Base-by-base conservation (phyloP, 2,888 invertebrate genomes). In the Rhogogaster chlorosoma region DNA sequence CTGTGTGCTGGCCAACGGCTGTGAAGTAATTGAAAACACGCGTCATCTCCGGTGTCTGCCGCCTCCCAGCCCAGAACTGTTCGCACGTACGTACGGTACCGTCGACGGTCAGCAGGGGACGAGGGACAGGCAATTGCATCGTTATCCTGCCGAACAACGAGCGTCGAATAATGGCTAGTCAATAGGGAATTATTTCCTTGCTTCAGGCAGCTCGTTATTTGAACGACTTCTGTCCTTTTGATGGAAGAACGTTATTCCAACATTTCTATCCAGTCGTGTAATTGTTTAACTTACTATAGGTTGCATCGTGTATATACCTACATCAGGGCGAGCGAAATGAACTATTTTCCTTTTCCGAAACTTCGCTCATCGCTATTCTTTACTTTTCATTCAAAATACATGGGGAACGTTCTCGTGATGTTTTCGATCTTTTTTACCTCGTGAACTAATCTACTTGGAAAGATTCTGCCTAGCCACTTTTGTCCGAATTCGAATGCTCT, bases 11-110 rank as follows among this genome's bases (percentile, higher is more conserved):
- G 87, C 82, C 83, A 88, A 73, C 87, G 88, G 85, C 87, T 88
- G 87, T 85, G 87, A 89, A 89, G 88, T 90, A 90, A 91, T 91
- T 89, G 89, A 90, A 92, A 91, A 90, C 90, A 90, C 89, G 89
- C 90, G 88, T 89, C 87, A 73, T 84, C 86, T 86, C 88, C 73
- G 84, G 84, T 84, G 86, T 85, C 84, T 80, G 85, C 71, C 22
- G 71, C 71, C 71, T 73, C 71, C 71, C 42, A 73, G 22, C 0
- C 42, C 71, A 29, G 32, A 77, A 49, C 77, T 53, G 77, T 77
- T 49, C 77, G 77, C 77, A 77, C 77, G 77, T 77, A 77, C 53
- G 53, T 77, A 73, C 71, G n/a, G 77, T 53, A 77, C 61, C 9
- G 12, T 38, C 18, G 61, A 49, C 38, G 38, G 38, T 32, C 61